Percentiles rank a stretch among this genome's conserved stretches.
Evolutionary conservation across 2,113 vertebrate genomes (phyloP).

Genomic region (Saguinus midas): DNA sequence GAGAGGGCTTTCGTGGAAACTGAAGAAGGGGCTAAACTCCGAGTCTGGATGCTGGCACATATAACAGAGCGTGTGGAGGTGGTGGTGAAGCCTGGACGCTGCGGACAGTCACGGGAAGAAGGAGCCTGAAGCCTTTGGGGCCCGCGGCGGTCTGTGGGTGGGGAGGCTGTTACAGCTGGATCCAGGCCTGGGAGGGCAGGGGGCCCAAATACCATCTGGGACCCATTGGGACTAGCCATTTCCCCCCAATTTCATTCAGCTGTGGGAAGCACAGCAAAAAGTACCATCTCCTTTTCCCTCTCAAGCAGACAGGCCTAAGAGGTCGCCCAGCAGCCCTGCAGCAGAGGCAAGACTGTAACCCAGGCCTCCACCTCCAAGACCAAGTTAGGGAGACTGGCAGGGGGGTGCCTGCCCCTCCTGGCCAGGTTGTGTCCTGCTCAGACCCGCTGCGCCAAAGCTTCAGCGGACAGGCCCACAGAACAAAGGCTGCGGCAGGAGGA

Average conservation of each 20-base stretch:
- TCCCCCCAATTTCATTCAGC: neutral
- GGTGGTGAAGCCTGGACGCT: neutral
- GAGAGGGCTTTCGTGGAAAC: neutral
- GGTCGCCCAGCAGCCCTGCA: too few species aligned
- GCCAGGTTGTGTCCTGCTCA: neutral
- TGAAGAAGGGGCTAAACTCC: neutral
- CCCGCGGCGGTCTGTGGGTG: fast-evolving
- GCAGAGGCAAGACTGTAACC: neutral
- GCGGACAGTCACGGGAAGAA: neutral
- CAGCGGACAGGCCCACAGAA: neutral
- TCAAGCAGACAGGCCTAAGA: neutral
- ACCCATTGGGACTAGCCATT: neutral
- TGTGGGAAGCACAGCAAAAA: neutral
- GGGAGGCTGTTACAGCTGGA: fast-evolving
- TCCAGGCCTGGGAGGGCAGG: too few species aligned
- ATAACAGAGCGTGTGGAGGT: fast-evolving
- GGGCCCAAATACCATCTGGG: neutral
- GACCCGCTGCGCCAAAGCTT: neutral
- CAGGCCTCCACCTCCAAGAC: neutral
- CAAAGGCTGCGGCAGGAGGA: slow-evolving; percentile 23
- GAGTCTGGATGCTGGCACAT: neutral
- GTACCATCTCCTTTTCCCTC: neutral
- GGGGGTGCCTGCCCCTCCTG: fast-evolving
- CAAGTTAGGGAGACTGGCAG: fast-evolving
- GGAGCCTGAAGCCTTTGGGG: neutral